These are phyloP conservation scores for Coregonus sp. DNA, from an alignment of 2,797 vertebrate genomes.

Conservation along the genomic window DNA sequence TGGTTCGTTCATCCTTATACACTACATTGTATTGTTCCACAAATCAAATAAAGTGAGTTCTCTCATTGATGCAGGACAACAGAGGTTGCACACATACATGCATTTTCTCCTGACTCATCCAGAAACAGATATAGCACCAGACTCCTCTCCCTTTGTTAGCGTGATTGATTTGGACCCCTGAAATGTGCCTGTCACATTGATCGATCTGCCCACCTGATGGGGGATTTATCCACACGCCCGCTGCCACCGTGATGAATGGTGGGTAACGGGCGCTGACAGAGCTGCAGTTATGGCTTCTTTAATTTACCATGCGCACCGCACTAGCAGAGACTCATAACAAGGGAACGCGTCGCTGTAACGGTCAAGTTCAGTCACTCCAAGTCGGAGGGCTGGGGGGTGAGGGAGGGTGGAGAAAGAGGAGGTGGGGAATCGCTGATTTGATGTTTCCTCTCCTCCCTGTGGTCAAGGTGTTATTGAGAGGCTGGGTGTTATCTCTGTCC, in stretches of 20 bases:
- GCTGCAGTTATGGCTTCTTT: conserved; percentile 70
- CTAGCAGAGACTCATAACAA: conserved; percentile 72
- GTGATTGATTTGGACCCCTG: conserved; percentile 67
- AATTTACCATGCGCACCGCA: conserved; percentile 60
- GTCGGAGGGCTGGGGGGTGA: conserved; percentile 23
- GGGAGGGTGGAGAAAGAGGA: not conserved
- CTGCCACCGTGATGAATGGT: conserved; percentile 70
- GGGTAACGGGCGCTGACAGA: conserved; percentile 59
- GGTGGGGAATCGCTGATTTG: conserved; percentile 41
- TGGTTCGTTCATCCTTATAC: not conserved
- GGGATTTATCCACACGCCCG: conserved; percentile 17
- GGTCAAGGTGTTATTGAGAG: conserved; percentile 78
- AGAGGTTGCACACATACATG: conserved; percentile 3
- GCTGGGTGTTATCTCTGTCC: conserved; percentile 64
- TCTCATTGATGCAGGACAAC: conserved; percentile 15
- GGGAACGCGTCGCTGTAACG: conserved; percentile 63
- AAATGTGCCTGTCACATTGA: conserved; percentile 72
- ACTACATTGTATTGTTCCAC: not conserved
- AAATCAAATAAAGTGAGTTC: not conserved
- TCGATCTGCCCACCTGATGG: conserved; percentile 61
- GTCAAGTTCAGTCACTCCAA: conserved; percentile 65
- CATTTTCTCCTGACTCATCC: conserved; percentile 52
- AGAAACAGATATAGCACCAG: conserved; percentile 31
- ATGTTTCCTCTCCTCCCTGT: conserved; percentile 55
- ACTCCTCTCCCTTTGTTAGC: conserved; percentile 53